Percentiles rank a stretch among this genome's conserved stretches.
Conservation (phyloP, 2,888 invertebrate species). For the Drosophila tripunctata region DNA sequence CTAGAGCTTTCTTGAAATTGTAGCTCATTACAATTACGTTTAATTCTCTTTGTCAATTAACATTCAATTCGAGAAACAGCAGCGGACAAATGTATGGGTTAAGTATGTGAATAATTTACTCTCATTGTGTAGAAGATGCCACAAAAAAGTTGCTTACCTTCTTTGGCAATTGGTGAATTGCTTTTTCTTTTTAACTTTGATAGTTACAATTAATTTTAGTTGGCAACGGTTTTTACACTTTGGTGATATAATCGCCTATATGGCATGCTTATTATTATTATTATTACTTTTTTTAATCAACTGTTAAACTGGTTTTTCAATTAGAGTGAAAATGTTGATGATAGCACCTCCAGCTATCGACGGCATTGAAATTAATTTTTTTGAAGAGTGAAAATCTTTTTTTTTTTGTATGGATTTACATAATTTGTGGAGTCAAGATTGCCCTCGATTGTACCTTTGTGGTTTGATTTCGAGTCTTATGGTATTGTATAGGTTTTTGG, state of each 20-base stretch:
- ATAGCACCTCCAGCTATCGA: slow-evolving; percentile 57
- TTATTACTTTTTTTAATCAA: slow-evolving; percentile 62
- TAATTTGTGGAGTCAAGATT: slow-evolving; percentile 60
- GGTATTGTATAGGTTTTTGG: slow-evolving; percentile 36
- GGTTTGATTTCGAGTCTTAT: slow-evolving; percentile 34
- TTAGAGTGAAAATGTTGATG: slow-evolving; percentile 78
- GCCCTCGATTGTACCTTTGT: slow-evolving; percentile 60
- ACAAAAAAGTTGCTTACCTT: slow-evolving; percentile 67
- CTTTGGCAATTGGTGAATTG: slow-evolving; percentile 43
- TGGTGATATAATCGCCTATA: slow-evolving; percentile 66
- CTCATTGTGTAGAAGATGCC: slow-evolving; percentile 40
- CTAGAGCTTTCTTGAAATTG: slow-evolving; percentile 65
- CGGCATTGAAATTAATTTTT: slow-evolving; percentile 56
- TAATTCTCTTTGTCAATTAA: slow-evolving; percentile 62
- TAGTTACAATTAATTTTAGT: slow-evolving; percentile 69
- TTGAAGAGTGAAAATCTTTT: slow-evolving; percentile 63
- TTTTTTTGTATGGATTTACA: slow-evolving; percentile 61
- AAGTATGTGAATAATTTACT: not conserved
- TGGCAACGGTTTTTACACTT: slow-evolving; percentile 48
- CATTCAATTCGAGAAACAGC: slow-evolving; percentile 14
- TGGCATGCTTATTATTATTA: slow-evolving; percentile 57
- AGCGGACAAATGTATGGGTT: not conserved
- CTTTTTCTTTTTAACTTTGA: slow-evolving; percentile 17
- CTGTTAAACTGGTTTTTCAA: slow-evolving; percentile 78
- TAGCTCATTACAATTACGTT: slow-evolving; percentile 48